phyloP scores from a whole-genome alignment of 2,888 invertebrate genomes.

The Trachelus troglodyta region DNA sequence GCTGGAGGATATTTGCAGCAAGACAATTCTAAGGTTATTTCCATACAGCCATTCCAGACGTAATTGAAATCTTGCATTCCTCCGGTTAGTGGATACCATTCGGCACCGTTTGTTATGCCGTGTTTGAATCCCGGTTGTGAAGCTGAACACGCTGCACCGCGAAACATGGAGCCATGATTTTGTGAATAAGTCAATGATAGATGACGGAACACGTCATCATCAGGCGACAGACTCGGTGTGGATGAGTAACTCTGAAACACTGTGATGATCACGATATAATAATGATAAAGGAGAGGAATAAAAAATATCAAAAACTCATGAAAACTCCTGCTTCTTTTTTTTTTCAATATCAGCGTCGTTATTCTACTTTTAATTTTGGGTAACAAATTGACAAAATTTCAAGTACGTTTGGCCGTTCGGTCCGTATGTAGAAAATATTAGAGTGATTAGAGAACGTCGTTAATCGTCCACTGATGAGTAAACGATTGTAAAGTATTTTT shows the following conservation, averaged over 20 bases:
- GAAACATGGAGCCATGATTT: constrained; percentile 90
- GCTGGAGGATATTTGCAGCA: constrained; percentile 94
- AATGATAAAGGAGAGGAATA: background rate
- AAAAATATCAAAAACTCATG: background rate
- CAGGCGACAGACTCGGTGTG: constrained; percentile 86
- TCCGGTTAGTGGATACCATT: constrained; percentile 92
- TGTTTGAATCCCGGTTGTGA: constrained; percentile 82
- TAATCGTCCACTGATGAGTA: background rate
- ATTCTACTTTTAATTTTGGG: background rate
- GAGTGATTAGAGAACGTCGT: background rate
- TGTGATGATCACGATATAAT: constrained; percentile 59
- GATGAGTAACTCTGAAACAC: constrained; percentile 89
- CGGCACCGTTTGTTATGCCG: constrained; percentile 95
- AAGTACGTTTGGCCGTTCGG: background rate
- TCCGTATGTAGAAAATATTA: background rate
- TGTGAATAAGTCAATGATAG: constrained; percentile 86
- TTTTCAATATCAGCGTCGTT: background rate
- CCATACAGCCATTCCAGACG: constrained; percentile 93
- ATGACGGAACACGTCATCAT: constrained; percentile 92
- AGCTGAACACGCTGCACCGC: constrained; percentile 84
- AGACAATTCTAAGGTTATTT: constrained; percentile 92
- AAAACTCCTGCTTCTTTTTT: background rate
- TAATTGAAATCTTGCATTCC: constrained; percentile 97
- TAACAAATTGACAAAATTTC: background rate
- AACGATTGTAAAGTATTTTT: background rate